Base-by-base conservation (phyloP, 2,888 invertebrate species). In the Prosopocoilus inquinatus region DNA sequence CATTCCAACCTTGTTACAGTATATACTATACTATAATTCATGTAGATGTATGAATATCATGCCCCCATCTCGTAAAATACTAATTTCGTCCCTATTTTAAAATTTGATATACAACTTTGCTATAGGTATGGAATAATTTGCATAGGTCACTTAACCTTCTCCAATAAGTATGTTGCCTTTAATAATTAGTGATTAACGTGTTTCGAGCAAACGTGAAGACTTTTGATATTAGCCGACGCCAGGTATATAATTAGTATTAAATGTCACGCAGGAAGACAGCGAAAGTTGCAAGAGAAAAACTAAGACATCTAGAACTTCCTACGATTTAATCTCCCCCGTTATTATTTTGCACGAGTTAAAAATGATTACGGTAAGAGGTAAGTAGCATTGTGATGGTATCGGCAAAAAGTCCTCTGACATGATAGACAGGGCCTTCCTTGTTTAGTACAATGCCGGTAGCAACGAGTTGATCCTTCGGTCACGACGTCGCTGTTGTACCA, bases 401-500 rank as follows among this genome's bases (percentile, higher is more conserved):
- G 13, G 20, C 15, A 16, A 41, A 41, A 41, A 41, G 16, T 41
- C n/a, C 16, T 15, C 41, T 8, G 41, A 41, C 41, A 11, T 41
- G 41, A 41, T 41, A 41, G 41, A 41, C 41, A 41, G 41, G 41
- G 9, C 41, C 41, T 41, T 41, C 41, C 41, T 41, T 41, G 41
- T 41, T 41, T 41, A 41, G 41, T 15, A 41, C 15, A 41, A 9
- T 41, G 33, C 46, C 46, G 46, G 46, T 33, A 46, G 33, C 33
- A 46, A 47, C 47, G 47, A 47, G 34, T 11, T 47, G 12, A 33
- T 47, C 35, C 34, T 32, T 9, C 46, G 41, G 41, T 41, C 41
- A 41, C 35, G 47, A 34, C 47, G 34, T 32, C 35, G 15, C 12
- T 41, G 41, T 41, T 41, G 20, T 28, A 41, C 41, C 41, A 41